phyloP scores from a whole-genome alignment of 1,140 invertebrate species.

The Tribolium madens region DNA sequence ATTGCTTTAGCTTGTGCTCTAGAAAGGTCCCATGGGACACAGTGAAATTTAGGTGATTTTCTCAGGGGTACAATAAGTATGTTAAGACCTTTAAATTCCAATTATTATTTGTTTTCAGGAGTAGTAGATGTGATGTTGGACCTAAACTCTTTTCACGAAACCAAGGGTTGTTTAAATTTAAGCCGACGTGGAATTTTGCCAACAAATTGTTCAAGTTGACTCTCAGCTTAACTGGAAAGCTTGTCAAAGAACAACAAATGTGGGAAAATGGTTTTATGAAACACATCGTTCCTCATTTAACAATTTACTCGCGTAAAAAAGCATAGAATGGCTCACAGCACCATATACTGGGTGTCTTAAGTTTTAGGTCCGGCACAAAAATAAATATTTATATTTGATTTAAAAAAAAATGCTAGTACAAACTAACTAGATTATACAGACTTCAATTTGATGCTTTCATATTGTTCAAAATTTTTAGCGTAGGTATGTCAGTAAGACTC shows the following conservation, averaged over 20 bases:
- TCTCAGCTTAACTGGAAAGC: neutral
- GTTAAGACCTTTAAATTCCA: slow-evolving; percentile 30
- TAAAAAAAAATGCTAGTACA: no score
- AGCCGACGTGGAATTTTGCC: neutral
- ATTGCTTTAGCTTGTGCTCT: slow-evolving; percentile 10
- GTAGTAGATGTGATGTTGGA: slow-evolving; percentile 1
- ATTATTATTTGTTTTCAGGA: slow-evolving; percentile 19
- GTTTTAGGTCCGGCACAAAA: no score
- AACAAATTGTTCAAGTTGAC: neutral
- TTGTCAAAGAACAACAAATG: neutral
- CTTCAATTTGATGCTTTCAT: no score
- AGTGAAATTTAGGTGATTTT: slow-evolving; percentile 40
- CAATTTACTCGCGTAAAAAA: no score
- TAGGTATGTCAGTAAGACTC: no score
- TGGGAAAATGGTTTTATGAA: no score
- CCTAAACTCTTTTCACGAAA: neutral
- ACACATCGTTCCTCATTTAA: no score
- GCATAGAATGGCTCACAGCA: no score
- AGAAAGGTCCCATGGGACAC: slow-evolving; percentile 10
- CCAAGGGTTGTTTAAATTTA: neutral
- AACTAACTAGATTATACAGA: no score
- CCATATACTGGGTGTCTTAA: no score
- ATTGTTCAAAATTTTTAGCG: no score
- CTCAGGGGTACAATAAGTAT: slow-evolving; percentile 8
- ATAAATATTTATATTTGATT: no score